phyloP scores from a whole-genome alignment of 2,797 vertebrate species.

The Labroides dimidiatus region DNA sequence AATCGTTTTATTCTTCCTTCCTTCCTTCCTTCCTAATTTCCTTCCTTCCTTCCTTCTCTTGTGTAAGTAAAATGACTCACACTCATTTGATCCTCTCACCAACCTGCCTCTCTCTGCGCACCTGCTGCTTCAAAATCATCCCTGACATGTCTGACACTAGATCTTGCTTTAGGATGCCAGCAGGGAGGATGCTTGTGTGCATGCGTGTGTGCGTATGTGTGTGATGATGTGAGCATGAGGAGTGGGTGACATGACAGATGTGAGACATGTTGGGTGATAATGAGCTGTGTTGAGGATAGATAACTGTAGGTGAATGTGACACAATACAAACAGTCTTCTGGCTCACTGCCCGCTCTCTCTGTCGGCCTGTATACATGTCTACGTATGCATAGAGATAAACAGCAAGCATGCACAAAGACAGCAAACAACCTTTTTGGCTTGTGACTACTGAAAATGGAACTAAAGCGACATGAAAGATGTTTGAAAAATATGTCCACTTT shows the following conservation, averaged over 20 bases:
- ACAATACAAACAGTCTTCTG: slow-evolving; percentile 39
- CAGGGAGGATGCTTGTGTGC: slow-evolving; percentile 18
- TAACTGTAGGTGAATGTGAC: slow-evolving; percentile 48
- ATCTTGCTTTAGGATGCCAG: slow-evolving; percentile 24
- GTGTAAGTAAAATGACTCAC: slow-evolving; percentile 6
- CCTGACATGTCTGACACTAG: slow-evolving; percentile 39
- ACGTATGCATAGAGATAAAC: not conserved
- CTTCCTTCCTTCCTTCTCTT: not conserved
- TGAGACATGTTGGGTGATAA: slow-evolving; percentile 60
- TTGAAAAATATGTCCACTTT: not conserved
- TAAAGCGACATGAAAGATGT: not conserved
- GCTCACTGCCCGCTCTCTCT: slow-evolving; percentile 15
- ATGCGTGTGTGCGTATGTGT: slow-evolving; percentile 16
- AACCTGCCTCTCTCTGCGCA: slow-evolving; percentile 1
- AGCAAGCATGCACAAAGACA: not conserved
- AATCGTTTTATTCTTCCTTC: not conserved
- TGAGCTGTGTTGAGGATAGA: slow-evolving; percentile 61
- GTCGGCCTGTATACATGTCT: slow-evolving; percentile 1
- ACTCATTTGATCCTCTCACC: not conserved
- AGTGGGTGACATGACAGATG: slow-evolving; percentile 65
- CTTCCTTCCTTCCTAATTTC: not conserved
- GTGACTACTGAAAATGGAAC: not conserved
- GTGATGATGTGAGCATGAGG: slow-evolving; percentile 7
- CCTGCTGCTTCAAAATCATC: slow-evolving; percentile 52
- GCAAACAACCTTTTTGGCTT: not conserved